Evolutionary conservation across 2,113 vertebrate genomes (phyloP).

Genomic region (Crotalus tigris): DNA sequence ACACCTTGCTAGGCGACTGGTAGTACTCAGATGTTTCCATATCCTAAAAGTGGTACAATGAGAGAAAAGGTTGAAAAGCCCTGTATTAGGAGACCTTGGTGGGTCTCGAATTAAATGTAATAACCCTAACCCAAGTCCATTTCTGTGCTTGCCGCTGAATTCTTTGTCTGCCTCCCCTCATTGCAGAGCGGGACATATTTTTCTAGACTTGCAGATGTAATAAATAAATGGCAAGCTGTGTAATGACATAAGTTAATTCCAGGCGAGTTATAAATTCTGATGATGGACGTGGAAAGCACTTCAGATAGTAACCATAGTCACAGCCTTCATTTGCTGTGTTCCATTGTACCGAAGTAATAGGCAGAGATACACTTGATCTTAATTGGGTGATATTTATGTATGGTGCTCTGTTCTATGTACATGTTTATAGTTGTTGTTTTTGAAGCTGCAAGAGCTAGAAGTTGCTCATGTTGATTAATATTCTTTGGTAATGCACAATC

Average conservation of each 20-base stretch:
- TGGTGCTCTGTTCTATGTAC: conserved; percentile 24
- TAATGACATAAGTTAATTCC: conserved; percentile 53
- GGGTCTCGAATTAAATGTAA: neutral
- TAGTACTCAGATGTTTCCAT: no score
- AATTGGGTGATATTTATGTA: conserved; percentile 28
- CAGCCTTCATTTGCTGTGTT: conserved; percentile 51
- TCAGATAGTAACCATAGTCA: conserved; percentile 37
- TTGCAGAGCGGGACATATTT: neutral
- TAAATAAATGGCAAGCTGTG: conserved; percentile 35
- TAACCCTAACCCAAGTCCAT: neutral
- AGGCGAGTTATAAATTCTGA: conserved; percentile 34
- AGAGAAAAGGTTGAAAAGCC: no score
- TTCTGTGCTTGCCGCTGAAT: neutral
- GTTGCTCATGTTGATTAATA: neutral
- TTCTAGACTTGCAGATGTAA: neutral
- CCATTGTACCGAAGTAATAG: conserved; percentile 36
- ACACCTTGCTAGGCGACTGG: no score
- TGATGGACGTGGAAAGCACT: conserved; percentile 41
- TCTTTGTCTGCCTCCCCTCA: neutral
- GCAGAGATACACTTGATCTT: conserved; percentile 32
- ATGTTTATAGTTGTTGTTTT: neutral
- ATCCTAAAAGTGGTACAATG: no score
- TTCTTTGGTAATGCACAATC: neutral
- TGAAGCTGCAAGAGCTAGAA: neutral
- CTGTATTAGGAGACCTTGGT: neutral